These are phyloP conservation scores for Montipora sp. DNA, from an alignment of 64 coral and sea anemone genomes.

Conservation along the genomic window DNA sequence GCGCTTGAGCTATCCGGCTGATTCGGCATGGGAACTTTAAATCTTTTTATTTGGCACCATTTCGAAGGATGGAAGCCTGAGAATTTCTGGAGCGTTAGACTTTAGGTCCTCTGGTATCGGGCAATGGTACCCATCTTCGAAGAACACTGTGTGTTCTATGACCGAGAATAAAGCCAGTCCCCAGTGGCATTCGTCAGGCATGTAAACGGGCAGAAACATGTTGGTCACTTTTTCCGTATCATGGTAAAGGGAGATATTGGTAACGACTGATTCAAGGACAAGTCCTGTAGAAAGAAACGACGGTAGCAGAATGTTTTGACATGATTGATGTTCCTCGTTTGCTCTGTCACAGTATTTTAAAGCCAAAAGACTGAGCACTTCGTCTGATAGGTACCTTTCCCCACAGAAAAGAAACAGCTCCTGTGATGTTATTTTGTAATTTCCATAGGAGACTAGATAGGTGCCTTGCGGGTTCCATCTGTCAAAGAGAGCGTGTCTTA, in stretches of 20 bases:
- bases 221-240: background rate
- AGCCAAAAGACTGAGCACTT: background rate
- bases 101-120: too few species aligned
- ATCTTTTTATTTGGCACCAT: too few species aligned
- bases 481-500: background rate
- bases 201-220: background rate
- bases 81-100: too few species aligned
- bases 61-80: too few species aligned
- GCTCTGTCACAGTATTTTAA: background rate
- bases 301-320: background rate
- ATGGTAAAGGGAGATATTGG: background rate
- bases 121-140: background rate
- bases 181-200: background rate
- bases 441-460: background rate
- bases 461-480: background rate
- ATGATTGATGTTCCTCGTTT: constrained; percentile 6
- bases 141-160: background rate
- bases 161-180: too few species aligned
- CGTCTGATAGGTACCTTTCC: constrained; percentile 32
- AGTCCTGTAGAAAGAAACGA: background rate
- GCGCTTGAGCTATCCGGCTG: too few species aligned
- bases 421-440: constrained; percentile 18
- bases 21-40: too few species aligned
- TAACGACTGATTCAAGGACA: background rate
- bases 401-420: constrained; percentile 13